Evolutionary conservation across 2,888 invertebrate genomes (phyloP).

Genomic region (Hydriomena furcata): DNA sequence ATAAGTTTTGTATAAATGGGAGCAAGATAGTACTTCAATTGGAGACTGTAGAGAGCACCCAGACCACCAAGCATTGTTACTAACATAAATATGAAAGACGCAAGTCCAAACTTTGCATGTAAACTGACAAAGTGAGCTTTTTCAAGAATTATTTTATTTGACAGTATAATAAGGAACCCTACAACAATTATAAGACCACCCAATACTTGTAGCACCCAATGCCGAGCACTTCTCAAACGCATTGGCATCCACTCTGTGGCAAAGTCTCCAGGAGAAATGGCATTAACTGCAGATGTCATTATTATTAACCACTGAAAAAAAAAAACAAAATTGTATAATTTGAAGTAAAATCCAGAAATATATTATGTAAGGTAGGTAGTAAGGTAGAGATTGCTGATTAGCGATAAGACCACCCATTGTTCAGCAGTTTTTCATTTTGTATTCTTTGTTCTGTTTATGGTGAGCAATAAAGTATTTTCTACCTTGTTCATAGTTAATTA

Average conservation of each 20-base stretch:
- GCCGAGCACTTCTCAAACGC: slow-evolving; percentile 72
- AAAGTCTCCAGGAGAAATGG: slow-evolving; percentile 74
- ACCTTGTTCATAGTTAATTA: no score
- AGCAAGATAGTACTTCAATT: slow-evolving; percentile 70
- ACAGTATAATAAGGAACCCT: slow-evolving; percentile 70
- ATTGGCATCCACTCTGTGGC: slow-evolving; percentile 82
- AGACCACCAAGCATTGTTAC: slow-evolving; percentile 72
- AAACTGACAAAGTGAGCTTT: slow-evolving; percentile 65
- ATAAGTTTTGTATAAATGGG: slow-evolving; percentile 75
- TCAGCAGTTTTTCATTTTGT: no score
- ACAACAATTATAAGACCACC: slow-evolving; percentile 53
- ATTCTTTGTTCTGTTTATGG: no score
- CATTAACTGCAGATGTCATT: slow-evolving; percentile 76
- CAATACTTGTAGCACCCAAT: slow-evolving; percentile 74
- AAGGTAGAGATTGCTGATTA: no score
- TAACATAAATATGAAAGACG: slow-evolving; percentile 67
- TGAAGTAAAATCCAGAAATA: no score
- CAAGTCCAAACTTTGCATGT: slow-evolving; percentile 74
- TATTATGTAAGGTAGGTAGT: no score
- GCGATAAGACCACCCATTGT: no score
- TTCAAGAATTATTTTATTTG: slow-evolving; percentile 65
- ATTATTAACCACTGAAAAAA: slow-evolving; percentile 70
- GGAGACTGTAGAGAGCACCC: slow-evolving; percentile 70
- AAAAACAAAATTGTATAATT: no score
- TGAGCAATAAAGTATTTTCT: no score